These are phyloP conservation scores for Sebastes trivittatus DNA, from an alignment of 2,797 vertebrate genomes.

Conservation along the genomic window DNA sequence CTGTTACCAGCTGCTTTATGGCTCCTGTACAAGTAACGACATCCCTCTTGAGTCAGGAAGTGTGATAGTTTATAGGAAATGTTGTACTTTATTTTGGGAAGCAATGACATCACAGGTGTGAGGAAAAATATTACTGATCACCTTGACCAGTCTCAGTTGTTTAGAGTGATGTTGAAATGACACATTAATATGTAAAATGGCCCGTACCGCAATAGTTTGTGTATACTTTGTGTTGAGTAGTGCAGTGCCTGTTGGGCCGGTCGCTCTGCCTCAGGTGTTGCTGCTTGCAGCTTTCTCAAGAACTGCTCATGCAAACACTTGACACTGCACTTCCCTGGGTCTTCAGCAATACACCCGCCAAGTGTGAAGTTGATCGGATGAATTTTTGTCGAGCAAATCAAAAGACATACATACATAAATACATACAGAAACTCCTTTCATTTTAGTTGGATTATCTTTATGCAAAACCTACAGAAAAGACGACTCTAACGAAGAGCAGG, in stretches of 20 bases:
- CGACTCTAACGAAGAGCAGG: neutral
- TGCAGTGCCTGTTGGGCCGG: rapidly evolving
- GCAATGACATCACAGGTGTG: neutral
- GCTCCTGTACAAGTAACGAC: neutral
- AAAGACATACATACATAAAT: no score
- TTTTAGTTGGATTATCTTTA: no score
- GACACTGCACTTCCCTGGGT: rapidly evolving
- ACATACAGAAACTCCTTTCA: no score
- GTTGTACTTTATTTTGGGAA: neutral
- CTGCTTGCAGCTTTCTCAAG: neutral
- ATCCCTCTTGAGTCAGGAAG: neutral
- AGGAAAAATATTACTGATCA: neutral
- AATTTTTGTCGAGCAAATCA: rapidly evolving
- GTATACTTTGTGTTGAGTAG: neutral
- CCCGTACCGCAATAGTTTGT: neutral
- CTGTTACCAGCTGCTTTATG: neutral
- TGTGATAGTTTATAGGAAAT: neutral
- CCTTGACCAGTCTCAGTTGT: neutral
- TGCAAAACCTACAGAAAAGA: neutral
- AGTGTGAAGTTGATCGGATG: no score
- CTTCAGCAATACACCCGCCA: no score
- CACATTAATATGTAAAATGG: neutral
- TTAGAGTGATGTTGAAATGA: neutral
- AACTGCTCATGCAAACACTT: no score
- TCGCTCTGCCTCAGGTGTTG: rapidly evolving